Evolutionary conservation across 2,888 invertebrate species (phyloP).

Genomic region (Temnothorax unifasciatus): DNA sequence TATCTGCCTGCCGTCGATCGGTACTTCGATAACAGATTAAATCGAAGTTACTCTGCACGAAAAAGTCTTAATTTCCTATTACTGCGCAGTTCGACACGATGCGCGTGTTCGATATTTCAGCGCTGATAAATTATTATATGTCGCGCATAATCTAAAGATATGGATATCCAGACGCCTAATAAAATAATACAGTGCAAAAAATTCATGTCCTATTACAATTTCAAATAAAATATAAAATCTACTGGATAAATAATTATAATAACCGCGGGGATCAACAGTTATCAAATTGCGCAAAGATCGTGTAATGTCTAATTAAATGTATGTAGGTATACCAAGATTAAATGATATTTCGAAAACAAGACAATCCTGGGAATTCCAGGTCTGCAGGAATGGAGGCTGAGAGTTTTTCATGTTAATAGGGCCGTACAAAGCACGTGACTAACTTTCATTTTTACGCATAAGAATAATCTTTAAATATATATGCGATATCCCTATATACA

Average conservation of each 20-base stretch:
- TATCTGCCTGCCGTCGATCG: conserved; percentile 31
- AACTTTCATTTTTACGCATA: conserved; percentile 12
- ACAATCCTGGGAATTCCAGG: conserved; percentile 36
- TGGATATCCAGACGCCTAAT: background rate
- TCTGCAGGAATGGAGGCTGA: background rate
- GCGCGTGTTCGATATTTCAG: background rate
- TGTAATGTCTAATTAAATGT: conserved; percentile 40
- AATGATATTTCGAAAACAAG: conserved; percentile 48
- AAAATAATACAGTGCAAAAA: background rate
- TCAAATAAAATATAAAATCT: background rate
- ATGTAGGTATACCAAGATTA: conserved; percentile 14
- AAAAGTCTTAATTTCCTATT: conserved; percentile 30
- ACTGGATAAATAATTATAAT: background rate
- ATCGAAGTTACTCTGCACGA: conserved; percentile 21
- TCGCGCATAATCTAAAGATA: background rate
- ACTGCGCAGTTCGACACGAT: background rate
- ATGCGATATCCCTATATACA: background rate
- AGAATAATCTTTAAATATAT: conserved; percentile 17
- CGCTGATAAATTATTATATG: background rate
- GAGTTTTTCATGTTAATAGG: conserved; percentile 17
- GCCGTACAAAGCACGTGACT: background rate
- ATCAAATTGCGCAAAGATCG: conserved; percentile 10
- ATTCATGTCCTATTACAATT: background rate
- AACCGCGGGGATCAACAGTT: background rate
- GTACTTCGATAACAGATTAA: conserved; percentile 9